Percentiles rank a stretch among this genome's conserved stretches.
Evolutionary conservation across 1,140 invertebrate species (phyloP).

Genomic region (Colletes gigas): DNA sequence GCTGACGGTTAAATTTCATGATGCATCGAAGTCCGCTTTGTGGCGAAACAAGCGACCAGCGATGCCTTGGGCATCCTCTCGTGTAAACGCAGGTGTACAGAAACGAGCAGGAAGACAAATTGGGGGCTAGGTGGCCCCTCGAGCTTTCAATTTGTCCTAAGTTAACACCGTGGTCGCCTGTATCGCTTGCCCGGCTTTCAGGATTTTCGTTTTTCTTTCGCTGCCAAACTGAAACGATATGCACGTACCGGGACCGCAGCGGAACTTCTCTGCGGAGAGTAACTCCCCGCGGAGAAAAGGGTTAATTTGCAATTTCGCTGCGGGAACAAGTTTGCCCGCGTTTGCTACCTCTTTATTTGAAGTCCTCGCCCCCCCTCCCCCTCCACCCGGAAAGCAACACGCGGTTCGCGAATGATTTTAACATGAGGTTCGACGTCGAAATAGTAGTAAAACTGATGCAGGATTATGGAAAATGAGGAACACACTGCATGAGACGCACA

Average conservation of each 20-base stretch:
- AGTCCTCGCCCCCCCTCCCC: neutral
- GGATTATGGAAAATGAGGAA: too few species aligned
- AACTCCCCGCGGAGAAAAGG: neutral
- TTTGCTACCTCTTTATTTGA: neutral
- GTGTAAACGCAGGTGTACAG: constrained; percentile 31
- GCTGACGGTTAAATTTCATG: neutral
- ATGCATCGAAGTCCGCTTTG: constrained; percentile 4
- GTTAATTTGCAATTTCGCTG: constrained; percentile 26
- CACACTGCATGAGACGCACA: too few species aligned
- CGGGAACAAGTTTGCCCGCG: neutral
- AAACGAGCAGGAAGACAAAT: constrained; percentile 53
- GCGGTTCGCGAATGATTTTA: neutral
- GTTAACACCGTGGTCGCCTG: constrained; percentile 57
- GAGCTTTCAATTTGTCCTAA: constrained; percentile 67
- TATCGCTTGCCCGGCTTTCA: constrained; percentile 19
- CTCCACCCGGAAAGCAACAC: neutral
- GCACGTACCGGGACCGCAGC: neutral
- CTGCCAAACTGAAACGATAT: constrained; percentile 3
- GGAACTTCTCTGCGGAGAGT: constrained; percentile 2
- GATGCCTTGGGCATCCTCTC: constrained; percentile 1
- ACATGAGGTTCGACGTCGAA: too few species aligned
- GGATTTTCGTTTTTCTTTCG: constrained; percentile 44
- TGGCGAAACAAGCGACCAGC: constrained; percentile 5
- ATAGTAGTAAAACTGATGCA: too few species aligned
- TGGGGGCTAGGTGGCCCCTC: constrained; percentile 42